Conservation (phyloP, 2,113 vertebrate genomes). For the Nanorana parkeri region DNA sequence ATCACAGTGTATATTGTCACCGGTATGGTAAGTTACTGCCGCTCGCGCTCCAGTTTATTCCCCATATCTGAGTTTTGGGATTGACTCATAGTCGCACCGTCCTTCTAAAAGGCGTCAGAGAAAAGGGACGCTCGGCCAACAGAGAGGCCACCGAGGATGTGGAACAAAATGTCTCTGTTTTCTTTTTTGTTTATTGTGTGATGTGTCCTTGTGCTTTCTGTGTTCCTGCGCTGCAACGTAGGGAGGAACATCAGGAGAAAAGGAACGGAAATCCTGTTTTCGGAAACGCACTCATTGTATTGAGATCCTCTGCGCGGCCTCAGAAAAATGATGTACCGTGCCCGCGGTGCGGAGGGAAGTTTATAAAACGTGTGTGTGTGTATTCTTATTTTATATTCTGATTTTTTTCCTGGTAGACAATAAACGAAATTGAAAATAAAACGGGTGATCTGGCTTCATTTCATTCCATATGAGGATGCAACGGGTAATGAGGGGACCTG, state of each 20-base stretch:
- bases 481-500: too few species aligned
- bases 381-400: slow-evolving; percentile 30
- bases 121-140: too few species aligned
- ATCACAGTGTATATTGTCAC: too few species aligned
- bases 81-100: too few species aligned
- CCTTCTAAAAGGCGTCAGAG: too few species aligned
- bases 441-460: not conserved
- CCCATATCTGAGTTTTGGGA: too few species aligned
- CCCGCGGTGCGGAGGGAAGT: slow-evolving; percentile 33
- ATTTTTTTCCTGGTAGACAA: slow-evolving; percentile 50
- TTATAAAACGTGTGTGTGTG: slow-evolving; percentile 39
- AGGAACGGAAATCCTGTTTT: slow-evolving; percentile 13
- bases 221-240: slow-evolving; percentile 46
- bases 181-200: slow-evolving; percentile 9
- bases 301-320: slow-evolving; percentile 17
- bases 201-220: slow-evolving; percentile 35
- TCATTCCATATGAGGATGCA: too few species aligned
- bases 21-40: too few species aligned
- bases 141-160: not conserved
- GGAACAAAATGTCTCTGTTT: slow-evolving; percentile 32
- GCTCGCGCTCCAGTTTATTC: too few species aligned
- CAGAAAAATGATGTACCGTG: not conserved
- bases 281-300: slow-evolving; percentile 33
- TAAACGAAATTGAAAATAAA: slow-evolving; percentile 46
- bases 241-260: slow-evolving; percentile 36